phyloP scores from a whole-genome alignment of 1,140 invertebrate genomes.

The Physella acuta region DNA sequence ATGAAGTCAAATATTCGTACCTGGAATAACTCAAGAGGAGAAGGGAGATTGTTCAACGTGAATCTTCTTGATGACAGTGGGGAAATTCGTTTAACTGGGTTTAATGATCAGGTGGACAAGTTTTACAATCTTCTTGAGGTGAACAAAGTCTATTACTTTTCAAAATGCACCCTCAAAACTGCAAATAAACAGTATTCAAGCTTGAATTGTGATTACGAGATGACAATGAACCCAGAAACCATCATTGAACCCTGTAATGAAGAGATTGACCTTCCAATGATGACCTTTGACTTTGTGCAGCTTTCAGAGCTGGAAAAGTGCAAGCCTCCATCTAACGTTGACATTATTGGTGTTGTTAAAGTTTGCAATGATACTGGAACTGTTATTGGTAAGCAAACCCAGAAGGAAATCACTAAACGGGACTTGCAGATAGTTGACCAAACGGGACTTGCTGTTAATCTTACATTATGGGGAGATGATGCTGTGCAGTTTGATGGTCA shows the following conservation, averaged over 20 bases:
- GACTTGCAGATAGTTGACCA: constrained; percentile 87
- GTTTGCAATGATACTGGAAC: constrained; percentile 71
- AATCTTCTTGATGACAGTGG: constrained; percentile 91
- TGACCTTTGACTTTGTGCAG: constrained; percentile 81
- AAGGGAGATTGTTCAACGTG: constrained; percentile 92
- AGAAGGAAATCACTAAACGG: constrained; percentile 84
- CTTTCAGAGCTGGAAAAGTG: constrained; percentile 75
- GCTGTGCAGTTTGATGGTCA: constrained; percentile 82
- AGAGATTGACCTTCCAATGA: constrained; percentile 71
- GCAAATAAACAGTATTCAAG: constrained; percentile 88
- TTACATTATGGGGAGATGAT: constrained; percentile 65
- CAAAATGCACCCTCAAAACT: constrained; percentile 77
- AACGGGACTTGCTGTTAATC: constrained; percentile 73
- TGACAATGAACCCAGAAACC: constrained; percentile 84
- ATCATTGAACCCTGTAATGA: constrained; percentile 62
- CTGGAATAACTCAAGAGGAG: constrained; percentile 88
- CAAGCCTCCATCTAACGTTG: constrained; percentile 71
- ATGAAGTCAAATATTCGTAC: constrained; percentile 79
- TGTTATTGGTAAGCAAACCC: constrained; percentile 73
- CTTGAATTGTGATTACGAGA: constrained; percentile 93
- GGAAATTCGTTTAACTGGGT: constrained; percentile 92
- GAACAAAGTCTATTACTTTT: constrained; percentile 80
- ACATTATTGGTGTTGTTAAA: constrained; percentile 90
- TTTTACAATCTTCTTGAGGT: constrained; percentile 89
- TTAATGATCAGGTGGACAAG: constrained; percentile 86